These are phyloP conservation scores for Drosophila robusta DNA, from an alignment of 2,888 invertebrate species.

Conservation along the genomic window DNA sequence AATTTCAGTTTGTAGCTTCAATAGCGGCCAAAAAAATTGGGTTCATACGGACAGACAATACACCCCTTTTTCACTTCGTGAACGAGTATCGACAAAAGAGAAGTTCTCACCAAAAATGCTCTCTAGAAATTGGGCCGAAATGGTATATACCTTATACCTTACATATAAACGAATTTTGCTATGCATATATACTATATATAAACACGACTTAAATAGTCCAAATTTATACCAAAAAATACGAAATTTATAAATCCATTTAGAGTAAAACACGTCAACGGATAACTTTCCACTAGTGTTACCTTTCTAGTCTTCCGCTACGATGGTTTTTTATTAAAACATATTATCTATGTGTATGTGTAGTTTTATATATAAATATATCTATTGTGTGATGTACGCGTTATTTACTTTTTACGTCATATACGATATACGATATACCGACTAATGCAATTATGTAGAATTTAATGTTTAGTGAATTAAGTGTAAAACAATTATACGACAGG, in stretches of 20 bases:
- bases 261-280: constrained; percentile 64
- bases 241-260: constrained; percentile 25
- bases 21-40: too few species aligned
- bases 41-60: too few species aligned
- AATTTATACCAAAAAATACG: constrained; percentile 30
- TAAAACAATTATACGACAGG: constrained; percentile 15
- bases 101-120: constrained; percentile 35
- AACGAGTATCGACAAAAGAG: constrained; percentile 8
- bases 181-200: constrained; percentile 33
- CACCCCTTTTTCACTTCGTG: too few species aligned
- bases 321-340: constrained; percentile 38
- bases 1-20: too few species aligned
- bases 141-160: constrained; percentile 19
- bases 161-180: constrained; percentile 43
- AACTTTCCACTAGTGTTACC: constrained; percentile 80
- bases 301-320: constrained; percentile 73
- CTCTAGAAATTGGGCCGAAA: constrained; percentile 17
- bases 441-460: constrained; percentile 73
- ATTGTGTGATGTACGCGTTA: constrained; percentile 75
- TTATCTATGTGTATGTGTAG: constrained; percentile 43
- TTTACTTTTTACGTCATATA: constrained; percentile 57
- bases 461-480: constrained; percentile 43
- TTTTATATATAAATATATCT: constrained; percentile 41
- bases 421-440: constrained; percentile 53
- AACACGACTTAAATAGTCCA: constrained; percentile 20